phyloP scores from a whole-genome alignment of 2,113 vertebrate genomes.

The Clinocottus analis region DNA sequence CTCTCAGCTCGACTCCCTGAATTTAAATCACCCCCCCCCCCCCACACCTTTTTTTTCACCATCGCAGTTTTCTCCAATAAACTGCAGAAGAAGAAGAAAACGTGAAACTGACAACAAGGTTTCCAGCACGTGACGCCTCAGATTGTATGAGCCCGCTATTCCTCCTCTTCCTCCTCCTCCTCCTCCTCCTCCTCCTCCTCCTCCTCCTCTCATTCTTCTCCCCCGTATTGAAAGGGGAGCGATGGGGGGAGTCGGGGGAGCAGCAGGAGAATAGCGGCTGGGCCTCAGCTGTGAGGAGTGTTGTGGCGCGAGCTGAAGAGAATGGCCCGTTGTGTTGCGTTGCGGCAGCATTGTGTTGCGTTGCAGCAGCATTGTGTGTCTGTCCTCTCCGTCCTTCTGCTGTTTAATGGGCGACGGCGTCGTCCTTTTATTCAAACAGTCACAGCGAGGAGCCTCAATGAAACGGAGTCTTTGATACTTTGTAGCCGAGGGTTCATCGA shows the following conservation, averaged over 20 bases:
- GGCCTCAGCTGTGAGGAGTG: constrained; percentile 83
- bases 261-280: constrained; percentile 80
- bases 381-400: constrained; percentile 49
- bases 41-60: background rate
- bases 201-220: constrained; percentile 37
- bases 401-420: constrained; percentile 61
- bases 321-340: constrained; percentile 88
- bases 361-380: constrained; percentile 77
- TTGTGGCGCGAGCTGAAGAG: constrained; percentile 81
- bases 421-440: constrained; percentile 56
- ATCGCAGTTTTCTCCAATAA: constrained; percentile 9
- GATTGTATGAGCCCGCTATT: constrained; percentile 60
- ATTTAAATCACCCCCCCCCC: too few relatives aligned
- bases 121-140: constrained; percentile 71
- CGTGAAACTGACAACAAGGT: constrained; percentile 35
- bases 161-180: background rate
- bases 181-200: constrained; percentile 28
- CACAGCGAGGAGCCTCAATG: constrained; percentile 43
- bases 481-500: constrained; percentile 4
- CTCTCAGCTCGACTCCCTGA: too few relatives aligned
- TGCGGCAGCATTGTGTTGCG: constrained; percentile 77
- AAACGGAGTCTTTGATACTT: constrained; percentile 23
- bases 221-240: constrained; percentile 67
- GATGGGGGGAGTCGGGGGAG: constrained; percentile 70
- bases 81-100: constrained; percentile 7